Percentiles rank a stretch among this genome's conserved stretches.
These are phyloP conservation scores for Jaculus jaculus DNA, from an alignment of 2,113 vertebrate genomes.

Conservation along the genomic window DNA sequence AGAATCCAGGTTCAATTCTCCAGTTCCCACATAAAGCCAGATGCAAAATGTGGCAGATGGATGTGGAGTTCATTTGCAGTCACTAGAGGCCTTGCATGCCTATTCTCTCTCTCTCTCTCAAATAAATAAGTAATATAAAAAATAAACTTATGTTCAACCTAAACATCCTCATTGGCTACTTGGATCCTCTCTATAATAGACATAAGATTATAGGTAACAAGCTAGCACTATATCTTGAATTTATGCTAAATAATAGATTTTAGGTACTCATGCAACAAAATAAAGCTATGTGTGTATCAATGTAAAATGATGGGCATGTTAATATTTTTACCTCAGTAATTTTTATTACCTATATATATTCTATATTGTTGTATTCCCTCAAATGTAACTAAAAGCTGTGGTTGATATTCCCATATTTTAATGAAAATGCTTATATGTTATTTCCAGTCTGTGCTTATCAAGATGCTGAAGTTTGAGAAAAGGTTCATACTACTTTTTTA, in stretches of 20 bases:
- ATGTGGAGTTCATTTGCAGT: too few relatives aligned
- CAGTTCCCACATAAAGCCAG: too few relatives aligned
- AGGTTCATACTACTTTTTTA: background rate
- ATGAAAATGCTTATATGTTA: background rate
- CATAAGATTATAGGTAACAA: background rate
- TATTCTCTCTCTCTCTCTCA: background rate
- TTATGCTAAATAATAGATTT: background rate
- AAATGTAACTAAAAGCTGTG: background rate
- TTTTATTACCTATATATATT: background rate
- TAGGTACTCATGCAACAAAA: background rate
- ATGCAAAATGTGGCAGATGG: too few relatives aligned
- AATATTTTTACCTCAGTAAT: background rate
- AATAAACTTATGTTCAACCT: background rate
- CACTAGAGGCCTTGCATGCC: too few relatives aligned
- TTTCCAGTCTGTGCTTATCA: background rate
- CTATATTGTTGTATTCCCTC: background rate
- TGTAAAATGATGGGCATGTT: background rate
- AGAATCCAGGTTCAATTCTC: too few relatives aligned
- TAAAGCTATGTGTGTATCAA: background rate
- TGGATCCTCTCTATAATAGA: background rate
- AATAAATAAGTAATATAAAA: too few relatives aligned
- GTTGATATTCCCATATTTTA: background rate
- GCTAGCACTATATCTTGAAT: background rate
- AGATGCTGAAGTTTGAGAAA: background rate
- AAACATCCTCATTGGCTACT: background rate